Evolutionary conservation across 2,888 invertebrate genomes (phyloP), one percentile per base, ranked within the genome.

Genomic region (Drosophila phalerata): DNA sequence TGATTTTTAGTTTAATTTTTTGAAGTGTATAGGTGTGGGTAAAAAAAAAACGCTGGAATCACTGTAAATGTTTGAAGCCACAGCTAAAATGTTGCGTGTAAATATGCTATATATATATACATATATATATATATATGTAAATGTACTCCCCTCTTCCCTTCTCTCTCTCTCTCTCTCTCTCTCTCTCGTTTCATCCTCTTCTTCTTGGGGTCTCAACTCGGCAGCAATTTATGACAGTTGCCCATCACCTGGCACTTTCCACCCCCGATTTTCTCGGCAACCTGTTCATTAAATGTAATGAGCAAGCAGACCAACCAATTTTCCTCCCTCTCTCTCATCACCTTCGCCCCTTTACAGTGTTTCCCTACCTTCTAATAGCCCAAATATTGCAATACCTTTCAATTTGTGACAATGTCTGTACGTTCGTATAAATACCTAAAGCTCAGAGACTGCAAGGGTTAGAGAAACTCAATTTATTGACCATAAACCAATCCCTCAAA

Each of bases 61-160:
- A 86, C 74, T 86, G 89, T 86, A 86, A 86, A 86, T 86, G 84
- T 84, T 86, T 88, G 85, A 79, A 81, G 88, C 79, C 78, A 69
- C 76, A 74, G 76, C 77, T 61, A 70, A 81, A 86, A 79, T 77
- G 83, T 90, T 89, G 90, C 90, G 90, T 90, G 90, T 80, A 83
- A 81, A 89, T 87, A 87, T 74, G 76, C 73, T 85, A 88, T 90
- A 89, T 89, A 85, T 79, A 34, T 34, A 34, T 34, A 34, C 13
- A 34, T 34, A 3, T 11, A 0, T 13, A 13, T 13, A 11, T 32
- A 32, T 34, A 81, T 82, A 85, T 90, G 83, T 79, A 81, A 85
- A 90, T 90, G 81, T 82, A 17, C 56, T 52, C 45, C 64, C 70
- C 8, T n/a, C 28, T 0, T 9, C 25, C 9, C 30, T 3, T 13